Conservation (phyloP, 2,113 vertebrate species). For the Suricata suricatta region DNA sequence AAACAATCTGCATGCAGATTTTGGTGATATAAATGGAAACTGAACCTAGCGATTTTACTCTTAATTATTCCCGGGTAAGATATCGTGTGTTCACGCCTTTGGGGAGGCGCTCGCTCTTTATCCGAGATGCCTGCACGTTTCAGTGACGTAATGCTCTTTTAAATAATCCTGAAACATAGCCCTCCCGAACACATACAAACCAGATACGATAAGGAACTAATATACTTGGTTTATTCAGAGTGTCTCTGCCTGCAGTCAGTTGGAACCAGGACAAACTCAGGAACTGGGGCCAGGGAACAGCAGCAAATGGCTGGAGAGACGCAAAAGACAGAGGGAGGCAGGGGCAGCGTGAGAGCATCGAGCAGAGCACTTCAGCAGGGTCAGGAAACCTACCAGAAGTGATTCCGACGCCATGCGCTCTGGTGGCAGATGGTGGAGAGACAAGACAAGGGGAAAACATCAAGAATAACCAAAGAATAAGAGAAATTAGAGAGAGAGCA, state of each 20-base stretch:
- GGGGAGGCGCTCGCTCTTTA: neutral
- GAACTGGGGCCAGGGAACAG: neutral
- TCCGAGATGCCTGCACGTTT: neutral
- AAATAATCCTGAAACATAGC: neutral
- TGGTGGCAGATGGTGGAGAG: slow-evolving; percentile 24
- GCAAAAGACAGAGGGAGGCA: neutral
- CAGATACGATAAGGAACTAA: neutral
- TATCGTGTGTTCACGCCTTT: neutral
- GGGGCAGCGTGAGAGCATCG: neutral
- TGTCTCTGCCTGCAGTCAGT: neutral
- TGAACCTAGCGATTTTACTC: slow-evolving; percentile 9
- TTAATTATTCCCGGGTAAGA: neutral
- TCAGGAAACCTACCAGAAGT: neutral
- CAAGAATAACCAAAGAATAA: slow-evolving; percentile 33
- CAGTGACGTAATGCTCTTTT: neutral
- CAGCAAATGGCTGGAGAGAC: neutral
- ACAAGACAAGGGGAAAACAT: slow-evolving; percentile 31
- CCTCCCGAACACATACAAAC: neutral
- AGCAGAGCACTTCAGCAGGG: neutral
- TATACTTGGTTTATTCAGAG: neutral
- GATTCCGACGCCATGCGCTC: neutral
- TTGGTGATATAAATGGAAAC: slow-evolving; percentile 28
- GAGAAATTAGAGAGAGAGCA: neutral
- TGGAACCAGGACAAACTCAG: neutral
- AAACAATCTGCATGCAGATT: neutral